Evolutionary conservation across 2,888 invertebrate genomes (phyloP).

Genomic region (Zaprionus lineosus): DNA sequence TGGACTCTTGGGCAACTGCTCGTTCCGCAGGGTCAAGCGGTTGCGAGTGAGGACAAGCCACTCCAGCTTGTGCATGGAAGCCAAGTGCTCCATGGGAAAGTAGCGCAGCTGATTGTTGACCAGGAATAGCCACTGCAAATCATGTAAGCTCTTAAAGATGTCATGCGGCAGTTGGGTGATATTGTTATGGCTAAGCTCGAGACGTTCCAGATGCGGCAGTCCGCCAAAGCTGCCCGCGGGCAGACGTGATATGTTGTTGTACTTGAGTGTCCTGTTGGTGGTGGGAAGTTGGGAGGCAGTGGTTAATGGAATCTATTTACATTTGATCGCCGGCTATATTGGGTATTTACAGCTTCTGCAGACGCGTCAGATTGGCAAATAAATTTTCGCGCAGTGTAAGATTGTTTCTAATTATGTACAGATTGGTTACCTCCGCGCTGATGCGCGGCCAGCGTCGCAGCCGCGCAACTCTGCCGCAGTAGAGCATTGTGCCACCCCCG

Average conservation of each 20-base stretch:
- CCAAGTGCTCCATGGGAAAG: constrained; percentile 83
- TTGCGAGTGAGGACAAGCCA: constrained; percentile 84
- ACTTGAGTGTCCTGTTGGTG: constrained; percentile 75
- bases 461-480: constrained; percentile 72
- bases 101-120: constrained; percentile 83
- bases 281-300: no score
- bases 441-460: constrained; percentile 67
- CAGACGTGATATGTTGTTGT: constrained; percentile 81
- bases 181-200: constrained; percentile 79
- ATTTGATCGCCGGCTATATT: no score
- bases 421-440: constrained; percentile 76
- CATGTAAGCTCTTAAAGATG: constrained; percentile 82
- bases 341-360: constrained; percentile 78
- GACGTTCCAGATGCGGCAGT: constrained; percentile 69
- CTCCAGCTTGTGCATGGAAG: constrained; percentile 80
- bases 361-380: constrained; percentile 65
- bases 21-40: constrained; percentile 82
- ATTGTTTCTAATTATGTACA: constrained; percentile 79
- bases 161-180: constrained; percentile 79
- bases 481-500: constrained; percentile 64
- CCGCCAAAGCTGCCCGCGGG: constrained; percentile 76
- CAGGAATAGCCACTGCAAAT: constrained; percentile 83
- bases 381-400: constrained; percentile 72
- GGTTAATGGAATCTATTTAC: no score
- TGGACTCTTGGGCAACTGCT: constrained; percentile 83